Evolutionary conservation across 1,140 invertebrate species (phyloP), one percentile per base, ranked within the genome.

Genomic region (Brachionus asplanchnoidis): DNA sequence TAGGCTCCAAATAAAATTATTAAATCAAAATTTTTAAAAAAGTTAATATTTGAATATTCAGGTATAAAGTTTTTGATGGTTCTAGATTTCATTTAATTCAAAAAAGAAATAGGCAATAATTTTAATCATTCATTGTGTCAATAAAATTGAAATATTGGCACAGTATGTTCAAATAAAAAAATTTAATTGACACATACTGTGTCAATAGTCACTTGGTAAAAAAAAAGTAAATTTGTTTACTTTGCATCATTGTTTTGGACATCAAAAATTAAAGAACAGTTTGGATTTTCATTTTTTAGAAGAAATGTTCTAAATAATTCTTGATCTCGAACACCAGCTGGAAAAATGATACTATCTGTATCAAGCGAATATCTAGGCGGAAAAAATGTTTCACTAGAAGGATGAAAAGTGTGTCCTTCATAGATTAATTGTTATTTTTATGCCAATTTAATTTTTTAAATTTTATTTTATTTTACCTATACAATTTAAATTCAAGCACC

Each of bases 361-460:
- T 88, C 87, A 17, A 90, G 75, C 1, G 36, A 78, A 28, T 85
- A 86, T 28, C 87, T 85, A 17, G 89, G 89, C 1, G 53, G 9
- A 82, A 89, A 85, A 85, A 89, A 89, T 0, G 88, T 88, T 78
- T 89, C 88, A 85, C 88, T 88, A 85, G 87, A 87, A 1, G 88
- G 87, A 85, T 87, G 86, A 85, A 90, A 90, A 1, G 89, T 89
- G 32, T 90, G 88, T 70, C 88, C 89, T 89, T 77, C 7, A 86
- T 82, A 32, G 32, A 32, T 32, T 46, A 65, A 42, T 26, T 85
- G 3, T 73, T 20, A 73, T 17, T 11, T 32, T 12, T 36, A 36
- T 36, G 9, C 11, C 26, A 32, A 42, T 42, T 32, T 28, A 17
- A 77, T 14, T 23, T 77, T 14, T 32, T 44, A 14, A 75, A 75